These are phyloP conservation scores for Brachyalestes nurse DNA, from an alignment of 2,797 vertebrate species.

Conservation along the genomic window DNA sequence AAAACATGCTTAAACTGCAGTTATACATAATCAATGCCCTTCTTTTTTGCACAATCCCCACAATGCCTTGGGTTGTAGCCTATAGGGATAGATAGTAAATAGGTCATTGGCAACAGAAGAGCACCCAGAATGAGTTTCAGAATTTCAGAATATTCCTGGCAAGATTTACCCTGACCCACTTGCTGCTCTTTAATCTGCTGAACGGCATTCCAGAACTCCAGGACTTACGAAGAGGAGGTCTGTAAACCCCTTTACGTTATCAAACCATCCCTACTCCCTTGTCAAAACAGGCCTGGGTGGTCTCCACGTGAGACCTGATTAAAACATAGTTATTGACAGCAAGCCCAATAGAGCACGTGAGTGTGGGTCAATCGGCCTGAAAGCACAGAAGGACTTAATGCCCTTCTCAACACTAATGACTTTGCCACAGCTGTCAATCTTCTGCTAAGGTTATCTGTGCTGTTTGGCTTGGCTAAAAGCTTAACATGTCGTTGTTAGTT, in stretches of 20 bases:
- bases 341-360: slow-evolving; percentile 24
- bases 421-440: slow-evolving; percentile 19
- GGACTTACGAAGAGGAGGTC: slow-evolving; percentile 10
- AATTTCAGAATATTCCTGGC: slow-evolving; percentile 27
- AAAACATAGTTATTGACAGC: slow-evolving; percentile 28
- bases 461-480: neutral
- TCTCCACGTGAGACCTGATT: slow-evolving; percentile 25
- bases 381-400: neutral
- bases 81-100: slow-evolving; percentile 32
- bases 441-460: neutral
- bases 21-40: slow-evolving; percentile 13
- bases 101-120: slow-evolving; percentile 32
- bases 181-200: slow-evolving; percentile 37
- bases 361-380: slow-evolving; percentile 23
- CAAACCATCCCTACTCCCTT: slow-evolving; percentile 18
- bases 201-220: slow-evolving; percentile 15
- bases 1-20: slow-evolving; percentile 5
- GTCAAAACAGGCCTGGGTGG: slow-evolving; percentile 7
- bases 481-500: neutral
- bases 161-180: slow-evolving; percentile 36
- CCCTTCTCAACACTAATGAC: slow-evolving; percentile 20
- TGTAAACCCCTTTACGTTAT: slow-evolving; percentile 34
- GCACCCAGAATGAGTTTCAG: neutral
- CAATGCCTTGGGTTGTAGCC: neutral
- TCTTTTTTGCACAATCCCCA: slow-evolving; percentile 34